These are phyloP conservation scores for Psilopsiagon aurifrons DNA, from an alignment of 2,113 vertebrate genomes.

Conservation along the genomic window DNA sequence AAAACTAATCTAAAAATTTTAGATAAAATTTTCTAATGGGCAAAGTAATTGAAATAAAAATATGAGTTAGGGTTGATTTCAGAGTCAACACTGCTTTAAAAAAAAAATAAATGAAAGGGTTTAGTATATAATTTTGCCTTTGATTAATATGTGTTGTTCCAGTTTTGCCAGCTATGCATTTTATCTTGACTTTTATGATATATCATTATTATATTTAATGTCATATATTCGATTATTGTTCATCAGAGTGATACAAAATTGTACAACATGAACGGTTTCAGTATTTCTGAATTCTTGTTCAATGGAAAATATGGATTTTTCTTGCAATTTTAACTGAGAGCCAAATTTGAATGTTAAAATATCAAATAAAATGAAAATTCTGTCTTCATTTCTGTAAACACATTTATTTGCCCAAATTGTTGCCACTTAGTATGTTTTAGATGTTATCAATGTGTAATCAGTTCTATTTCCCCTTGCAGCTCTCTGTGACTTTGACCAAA, in stretches of 20 bases:
- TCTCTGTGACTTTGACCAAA: neutral
- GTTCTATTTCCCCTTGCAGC: neutral
- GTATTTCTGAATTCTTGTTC: neutral
- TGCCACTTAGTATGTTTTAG: neutral
- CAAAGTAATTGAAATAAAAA: neutral
- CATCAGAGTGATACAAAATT: neutral
- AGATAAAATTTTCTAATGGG: neutral
- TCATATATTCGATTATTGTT: neutral
- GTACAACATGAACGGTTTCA: neutral
- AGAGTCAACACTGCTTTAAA: neutral
- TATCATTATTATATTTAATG: neutral
- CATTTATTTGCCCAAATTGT: neutral
- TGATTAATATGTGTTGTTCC: neutral
- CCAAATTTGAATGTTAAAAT: neutral
- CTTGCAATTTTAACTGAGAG: neutral
- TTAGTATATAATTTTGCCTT: neutral
- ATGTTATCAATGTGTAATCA: neutral
- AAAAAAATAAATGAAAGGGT: neutral
- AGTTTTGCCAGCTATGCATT: neutral
- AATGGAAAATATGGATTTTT: neutral
- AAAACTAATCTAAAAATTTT: neutral
- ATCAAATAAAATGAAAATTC: neutral
- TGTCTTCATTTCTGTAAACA: neutral
- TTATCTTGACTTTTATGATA: neutral
- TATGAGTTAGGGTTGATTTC: neutral